A percentile compares a stretch with the other conserved stretches of the same genome.
Evolutionary conservation across 2,113 vertebrate genomes (phyloP).

Genomic region (Sebastes fasciatus): DNA sequence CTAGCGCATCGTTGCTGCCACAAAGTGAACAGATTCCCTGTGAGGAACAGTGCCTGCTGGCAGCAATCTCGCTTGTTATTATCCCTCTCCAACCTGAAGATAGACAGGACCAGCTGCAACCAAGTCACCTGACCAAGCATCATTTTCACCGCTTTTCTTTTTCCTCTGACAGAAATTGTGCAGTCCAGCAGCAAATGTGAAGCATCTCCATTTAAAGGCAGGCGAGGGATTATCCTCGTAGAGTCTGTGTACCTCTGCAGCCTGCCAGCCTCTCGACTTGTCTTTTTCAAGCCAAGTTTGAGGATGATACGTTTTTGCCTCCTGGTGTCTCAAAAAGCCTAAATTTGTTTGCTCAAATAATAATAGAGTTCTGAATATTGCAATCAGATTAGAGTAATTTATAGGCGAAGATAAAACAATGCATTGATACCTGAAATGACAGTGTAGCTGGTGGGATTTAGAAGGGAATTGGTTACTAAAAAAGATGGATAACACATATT

Average conservation of each 20-base stretch:
- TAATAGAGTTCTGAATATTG: conserved; percentile 31
- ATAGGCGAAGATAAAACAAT: background rate
- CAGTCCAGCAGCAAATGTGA: conserved; percentile 17
- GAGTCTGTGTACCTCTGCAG: conserved; percentile 21
- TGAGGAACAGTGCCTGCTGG: conserved; percentile 53
- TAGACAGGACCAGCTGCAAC: conserved; percentile 55
- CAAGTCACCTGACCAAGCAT: conserved; percentile 53
- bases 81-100: conserved; percentile 60
- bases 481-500: background rate
- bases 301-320: conserved; percentile 44
- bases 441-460: conserved; percentile 6
- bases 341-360: conserved; percentile 44
- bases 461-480: background rate
- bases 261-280: conserved; percentile 1
- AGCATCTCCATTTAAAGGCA: conserved; percentile 37
- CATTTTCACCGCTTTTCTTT: conserved; percentile 44
- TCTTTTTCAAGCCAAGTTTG: conserved; percentile 26
- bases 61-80: conserved; percentile 57
- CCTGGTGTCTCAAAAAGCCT: conserved; percentile 22
- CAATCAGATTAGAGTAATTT: conserved; percentile 62
- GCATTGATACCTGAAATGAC: background rate
- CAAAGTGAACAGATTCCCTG: conserved; percentile 48
- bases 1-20: conserved; percentile 29
- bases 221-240: conserved; percentile 29
- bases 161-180: conserved; percentile 24